These are phyloP conservation scores for Rachycentron canadum DNA, from an alignment of 2,797 vertebrate species.

Conservation along the genomic window DNA sequence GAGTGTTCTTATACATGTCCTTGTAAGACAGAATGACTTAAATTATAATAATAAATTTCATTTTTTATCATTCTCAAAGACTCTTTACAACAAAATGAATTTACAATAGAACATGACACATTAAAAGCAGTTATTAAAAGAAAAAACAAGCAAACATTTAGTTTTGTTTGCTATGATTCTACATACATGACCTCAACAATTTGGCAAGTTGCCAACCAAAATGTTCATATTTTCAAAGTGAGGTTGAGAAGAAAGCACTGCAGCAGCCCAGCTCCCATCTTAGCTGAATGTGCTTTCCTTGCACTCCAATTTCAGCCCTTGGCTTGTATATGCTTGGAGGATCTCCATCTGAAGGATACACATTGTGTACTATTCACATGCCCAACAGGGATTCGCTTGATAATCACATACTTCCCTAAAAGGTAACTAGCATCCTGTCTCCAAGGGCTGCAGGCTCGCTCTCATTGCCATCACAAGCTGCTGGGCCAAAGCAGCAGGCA, in stretches of 20 bases:
- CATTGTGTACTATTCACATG: constrained; percentile 48
- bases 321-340: constrained; percentile 14
- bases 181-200: no score
- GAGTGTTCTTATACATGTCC: not conserved
- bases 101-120: no score
- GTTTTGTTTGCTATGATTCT: not conserved
- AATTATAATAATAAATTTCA: no score
- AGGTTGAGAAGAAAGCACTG: constrained; percentile 3
- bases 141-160: not conserved
- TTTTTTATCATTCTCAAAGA: no score
- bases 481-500: constrained; percentile 52
- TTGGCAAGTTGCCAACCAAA: not conserved
- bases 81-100: no score
- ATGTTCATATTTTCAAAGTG: not conserved
- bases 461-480: constrained; percentile 54
- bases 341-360: constrained; percentile 38
- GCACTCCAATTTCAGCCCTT: constrained; percentile 39
- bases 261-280: constrained; percentile 17
- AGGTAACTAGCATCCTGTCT: constrained; percentile 63
- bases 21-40: no score
- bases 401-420: constrained; percentile 66
- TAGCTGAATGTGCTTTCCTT: constrained; percentile 8
- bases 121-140: no score
- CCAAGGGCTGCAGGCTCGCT: constrained; percentile 62
- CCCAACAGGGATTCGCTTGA: constrained; percentile 53